These are phyloP conservation scores for Phanerotoma sp. DNA, from an alignment of 2,888 invertebrate species.

Conservation along the genomic window DNA sequence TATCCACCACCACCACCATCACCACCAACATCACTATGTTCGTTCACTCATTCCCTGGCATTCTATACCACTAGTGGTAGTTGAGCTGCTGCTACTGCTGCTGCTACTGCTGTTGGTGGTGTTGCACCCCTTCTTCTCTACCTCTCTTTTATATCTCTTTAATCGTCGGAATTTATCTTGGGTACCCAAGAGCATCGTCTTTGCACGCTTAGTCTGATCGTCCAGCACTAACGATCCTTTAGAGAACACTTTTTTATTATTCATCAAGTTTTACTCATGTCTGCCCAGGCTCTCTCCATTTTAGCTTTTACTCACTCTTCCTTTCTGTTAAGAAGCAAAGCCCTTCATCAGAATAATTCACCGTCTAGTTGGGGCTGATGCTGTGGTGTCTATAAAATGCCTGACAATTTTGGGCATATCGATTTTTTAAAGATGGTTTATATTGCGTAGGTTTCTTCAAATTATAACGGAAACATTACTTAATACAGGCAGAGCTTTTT, in stretches of 20 bases:
- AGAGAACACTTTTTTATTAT: not conserved
- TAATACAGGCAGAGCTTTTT: too few relatives aligned
- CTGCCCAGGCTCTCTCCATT: not conserved
- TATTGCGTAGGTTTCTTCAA: too few relatives aligned
- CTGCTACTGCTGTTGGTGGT: too few relatives aligned
- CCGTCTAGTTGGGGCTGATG: too few relatives aligned
- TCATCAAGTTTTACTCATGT: not conserved
- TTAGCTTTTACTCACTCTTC: not conserved
- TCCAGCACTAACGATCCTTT: slow-evolving; percentile 4
- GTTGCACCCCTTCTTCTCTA: not conserved
- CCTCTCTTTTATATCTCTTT: slow-evolving; percentile 20
- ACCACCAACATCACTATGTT: too few relatives aligned
- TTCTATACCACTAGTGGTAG: slow-evolving; percentile 10
- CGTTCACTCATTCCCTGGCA: slow-evolving; percentile 2
- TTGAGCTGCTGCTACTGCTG: too few relatives aligned
- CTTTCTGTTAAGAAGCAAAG: too few relatives aligned
- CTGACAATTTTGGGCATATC: too few relatives aligned
- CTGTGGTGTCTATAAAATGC: too few relatives aligned
- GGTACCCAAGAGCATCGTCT: slow-evolving; percentile 4
- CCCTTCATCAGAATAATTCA: too few relatives aligned
- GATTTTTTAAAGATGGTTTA: too few relatives aligned
- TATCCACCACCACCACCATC: slow-evolving; percentile 4
- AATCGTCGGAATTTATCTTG: slow-evolving; percentile 31
- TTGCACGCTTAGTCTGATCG: not conserved
- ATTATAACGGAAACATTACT: too few relatives aligned